Base-by-base conservation (phyloP, 2,888 invertebrate genomes). In the Crepidodera aurea region DNA sequence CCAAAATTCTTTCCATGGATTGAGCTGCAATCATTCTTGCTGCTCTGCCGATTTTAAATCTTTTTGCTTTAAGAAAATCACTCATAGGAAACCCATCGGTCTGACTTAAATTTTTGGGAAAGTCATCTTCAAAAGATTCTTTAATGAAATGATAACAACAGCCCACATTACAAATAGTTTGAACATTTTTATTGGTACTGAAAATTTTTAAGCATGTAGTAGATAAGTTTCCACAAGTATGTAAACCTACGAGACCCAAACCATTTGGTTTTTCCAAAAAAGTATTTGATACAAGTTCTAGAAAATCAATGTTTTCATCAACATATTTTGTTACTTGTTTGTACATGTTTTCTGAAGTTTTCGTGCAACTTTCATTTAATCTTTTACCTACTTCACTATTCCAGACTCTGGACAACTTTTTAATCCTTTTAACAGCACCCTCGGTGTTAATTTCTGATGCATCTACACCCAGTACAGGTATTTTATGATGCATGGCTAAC, bases 61-160 rank as follows among this genome's bases (percentile, higher is more conserved):
- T 77, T 57, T 79, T 79, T 68, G 84, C 79, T 73, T 77, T 82
- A 39, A 92, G 79, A 79, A 83, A 85, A 2, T 82, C 70, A 40
- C 90, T 89, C 81, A 92, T 82, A 0, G 92, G 93, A 74, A 92
- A 92, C 0, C 90, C 89, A 53, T 34, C 8, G 13, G 12, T 32
- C 32, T 25, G 25, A 32, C 22, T 39, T n/a, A 10, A 5, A 6
- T 12, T 25, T 34, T 6, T 4, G 12, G 12, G 13, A 39, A 18
- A 34, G 27, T 34, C 10, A 37, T 59, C 58, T 29, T 79, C 79
- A 70, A 80, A 84, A 65, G 82, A 78, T 73, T 92, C 91, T 0
- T 84, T 85, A 15, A 96, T 80, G 1, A 92, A 83, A 79, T 96
- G 93, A 81, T 95, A 96, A 77, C 96, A 96, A 77, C 96, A 97